phyloP scores from a whole-genome alignment of 2,888 invertebrate species.

The Scaptomyza cyrtandrae region DNA sequence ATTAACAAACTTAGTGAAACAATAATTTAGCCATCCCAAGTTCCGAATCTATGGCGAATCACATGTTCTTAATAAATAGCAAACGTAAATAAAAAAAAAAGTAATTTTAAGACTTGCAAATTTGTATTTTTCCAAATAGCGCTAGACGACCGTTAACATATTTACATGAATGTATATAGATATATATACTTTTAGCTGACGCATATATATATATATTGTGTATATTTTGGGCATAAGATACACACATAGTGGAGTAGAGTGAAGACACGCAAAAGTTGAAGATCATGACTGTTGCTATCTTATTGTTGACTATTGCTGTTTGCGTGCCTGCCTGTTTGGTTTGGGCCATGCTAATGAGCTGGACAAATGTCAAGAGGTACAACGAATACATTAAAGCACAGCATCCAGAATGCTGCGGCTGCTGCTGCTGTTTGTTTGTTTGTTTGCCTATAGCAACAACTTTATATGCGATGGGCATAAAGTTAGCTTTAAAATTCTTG shows the following conservation, averaged over 20 bases:
- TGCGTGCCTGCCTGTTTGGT: conserved; percentile 16
- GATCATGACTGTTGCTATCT: conserved; percentile 10
- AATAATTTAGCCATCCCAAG: too few relatives aligned
- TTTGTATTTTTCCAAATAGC: conserved; percentile 2
- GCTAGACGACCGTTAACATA: neutral
- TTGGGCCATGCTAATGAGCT: conserved; percentile 56
- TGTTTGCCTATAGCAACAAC: conserved; percentile 5
- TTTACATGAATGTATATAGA: neutral
- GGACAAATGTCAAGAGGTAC: conserved; percentile 42
- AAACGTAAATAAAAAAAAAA: too few relatives aligned
- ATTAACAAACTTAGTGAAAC: too few relatives aligned
- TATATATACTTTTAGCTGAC: conserved; percentile 1
- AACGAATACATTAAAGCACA: conserved; percentile 24
- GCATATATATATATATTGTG: conserved; percentile 10
- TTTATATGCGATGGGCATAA: conserved; percentile 36
- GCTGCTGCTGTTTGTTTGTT: neutral
- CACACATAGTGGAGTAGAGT: neutral
- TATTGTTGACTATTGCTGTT: neutral
- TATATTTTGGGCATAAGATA: conserved; percentile 26
- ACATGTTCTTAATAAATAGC: neutral
- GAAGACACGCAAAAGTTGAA: conserved; percentile 20
- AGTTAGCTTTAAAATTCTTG: conserved; percentile 42
- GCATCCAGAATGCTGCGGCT: conserved; percentile 29
- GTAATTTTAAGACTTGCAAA: neutral
- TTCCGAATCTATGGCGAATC: neutral